Percentiles rank a stretch among this genome's conserved stretches.
Conservation (phyloP, 2,113 vertebrate genomes). For the Furnarius figulus region DNA sequence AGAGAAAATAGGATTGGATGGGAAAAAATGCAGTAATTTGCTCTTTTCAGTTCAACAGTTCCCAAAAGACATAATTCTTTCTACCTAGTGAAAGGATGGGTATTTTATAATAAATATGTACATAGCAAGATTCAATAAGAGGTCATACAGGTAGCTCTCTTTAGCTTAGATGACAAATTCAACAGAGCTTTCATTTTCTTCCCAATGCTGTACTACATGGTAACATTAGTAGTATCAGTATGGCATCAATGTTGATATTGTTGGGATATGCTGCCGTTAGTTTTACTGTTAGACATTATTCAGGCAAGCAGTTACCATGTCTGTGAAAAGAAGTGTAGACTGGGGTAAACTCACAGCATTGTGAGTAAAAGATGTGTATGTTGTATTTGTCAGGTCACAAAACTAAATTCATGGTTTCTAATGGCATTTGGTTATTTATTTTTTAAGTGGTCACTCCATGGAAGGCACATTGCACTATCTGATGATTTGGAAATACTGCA, state of each 20-base stretch:
- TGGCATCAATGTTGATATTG: background rate
- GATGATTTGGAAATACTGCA: background rate
- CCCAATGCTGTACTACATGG: background rate
- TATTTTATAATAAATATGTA: background rate
- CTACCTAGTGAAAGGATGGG: background rate
- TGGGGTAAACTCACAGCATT: background rate
- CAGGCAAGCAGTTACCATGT: background rate
- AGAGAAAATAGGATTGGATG: background rate
- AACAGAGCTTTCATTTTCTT: background rate
- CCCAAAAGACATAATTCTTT: background rate
- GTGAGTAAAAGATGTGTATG: background rate
- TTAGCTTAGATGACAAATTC: background rate
- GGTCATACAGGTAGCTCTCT: background rate
- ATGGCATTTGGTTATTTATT: background rate
- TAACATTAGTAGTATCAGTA: background rate
- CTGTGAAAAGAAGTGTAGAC: background rate
- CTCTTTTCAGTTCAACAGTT: background rate
- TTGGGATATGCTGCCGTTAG: background rate
- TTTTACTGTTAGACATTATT: background rate
- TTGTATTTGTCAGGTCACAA: background rate
- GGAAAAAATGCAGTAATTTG: background rate
- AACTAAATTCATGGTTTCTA: background rate
- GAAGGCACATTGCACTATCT: background rate
- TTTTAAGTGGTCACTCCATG: background rate
- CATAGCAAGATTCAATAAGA: background rate